A percentile compares a stretch with the other conserved stretches of the same genome.
Conservation (phyloP, 1,140 invertebrate genomes). For the Aporrectodea caliginosa region DNA sequence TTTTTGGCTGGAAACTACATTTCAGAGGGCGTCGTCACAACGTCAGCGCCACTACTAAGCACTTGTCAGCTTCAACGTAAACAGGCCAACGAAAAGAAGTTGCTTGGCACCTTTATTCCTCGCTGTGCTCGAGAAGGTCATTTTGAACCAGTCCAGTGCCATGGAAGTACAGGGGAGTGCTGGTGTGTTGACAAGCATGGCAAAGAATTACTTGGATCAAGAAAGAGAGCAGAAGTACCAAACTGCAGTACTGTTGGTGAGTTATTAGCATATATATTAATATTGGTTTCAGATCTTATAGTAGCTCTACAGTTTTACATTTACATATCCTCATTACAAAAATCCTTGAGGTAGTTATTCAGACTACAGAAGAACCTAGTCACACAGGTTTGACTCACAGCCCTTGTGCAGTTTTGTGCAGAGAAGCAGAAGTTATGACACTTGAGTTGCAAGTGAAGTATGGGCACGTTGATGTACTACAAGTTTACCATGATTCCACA, state of each 20-base stretch:
- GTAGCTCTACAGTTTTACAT: too few species aligned
- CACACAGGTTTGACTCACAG: too few species aligned
- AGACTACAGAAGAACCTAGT: too few species aligned
- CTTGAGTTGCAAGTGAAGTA: too few species aligned
- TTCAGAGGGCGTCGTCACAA: background rate
- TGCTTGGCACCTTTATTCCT: slow-evolving; percentile 4
- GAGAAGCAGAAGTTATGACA: too few species aligned
- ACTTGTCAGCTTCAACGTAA: background rate
- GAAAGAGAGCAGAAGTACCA: background rate
- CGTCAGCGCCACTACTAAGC: background rate
- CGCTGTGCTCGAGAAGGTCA: slow-evolving; percentile 10
- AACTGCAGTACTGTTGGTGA: background rate
- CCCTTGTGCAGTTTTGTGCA: too few species aligned
- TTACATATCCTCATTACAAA: too few species aligned
- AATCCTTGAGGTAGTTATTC: too few species aligned
- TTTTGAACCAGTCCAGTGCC: slow-evolving; percentile 15
- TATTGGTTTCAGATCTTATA: too few species aligned
- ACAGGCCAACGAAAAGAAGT: slow-evolving; percentile 1
- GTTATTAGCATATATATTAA: background rate
- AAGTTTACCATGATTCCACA: too few species aligned
- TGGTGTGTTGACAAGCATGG: slow-evolving; percentile 8
- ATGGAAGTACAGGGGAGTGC: slow-evolving; percentile 9
- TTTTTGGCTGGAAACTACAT: too few species aligned
- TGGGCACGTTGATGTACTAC: too few species aligned
- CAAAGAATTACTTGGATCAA: slow-evolving; percentile 9